A percentile compares a stretch with the other conserved stretches of the same genome.
Evolutionary conservation across 1,140 invertebrate genomes (phyloP).

Genomic region (Tetraneura akinire): DNA sequence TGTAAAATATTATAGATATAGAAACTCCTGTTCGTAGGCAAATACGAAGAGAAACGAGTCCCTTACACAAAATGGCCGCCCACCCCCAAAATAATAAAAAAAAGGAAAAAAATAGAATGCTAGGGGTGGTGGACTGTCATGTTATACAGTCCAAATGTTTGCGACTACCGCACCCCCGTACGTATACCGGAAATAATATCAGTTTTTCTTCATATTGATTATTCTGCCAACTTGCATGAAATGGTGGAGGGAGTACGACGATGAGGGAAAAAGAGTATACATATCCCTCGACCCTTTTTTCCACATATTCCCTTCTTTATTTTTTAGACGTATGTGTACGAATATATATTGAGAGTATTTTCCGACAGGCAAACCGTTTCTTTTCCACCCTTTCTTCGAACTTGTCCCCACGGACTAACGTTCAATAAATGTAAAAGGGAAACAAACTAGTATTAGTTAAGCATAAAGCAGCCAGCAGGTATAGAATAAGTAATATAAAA

Average conservation of each 20-base stretch:
- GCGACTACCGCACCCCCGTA: conserved; percentile 26
- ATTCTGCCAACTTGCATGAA: conserved; percentile 38
- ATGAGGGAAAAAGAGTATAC: conserved; percentile 18
- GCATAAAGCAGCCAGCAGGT: background rate
- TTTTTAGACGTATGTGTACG: conserved; percentile 34
- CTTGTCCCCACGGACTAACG: conserved; percentile 30
- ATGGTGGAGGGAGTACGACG: conserved; percentile 9
- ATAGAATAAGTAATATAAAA: background rate
- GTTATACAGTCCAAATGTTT: conserved; percentile 46
- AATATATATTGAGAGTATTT: conserved; percentile 42
- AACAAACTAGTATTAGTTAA: conserved; percentile 1
- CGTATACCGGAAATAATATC: conserved; percentile 47
- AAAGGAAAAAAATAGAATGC: conserved; percentile 16
- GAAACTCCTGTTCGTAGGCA: background rate
- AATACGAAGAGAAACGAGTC: conserved; percentile 7
- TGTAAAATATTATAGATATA: conserved; percentile 37
- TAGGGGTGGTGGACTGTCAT: conserved; percentile 27
- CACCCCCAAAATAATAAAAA: conserved; percentile 43
- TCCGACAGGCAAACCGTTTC: conserved; percentile 38
- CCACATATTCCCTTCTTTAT: conserved; percentile 38
- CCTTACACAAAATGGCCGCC: conserved; percentile 41
- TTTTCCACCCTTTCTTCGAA: conserved; percentile 33
- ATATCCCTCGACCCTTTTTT: conserved; percentile 44
- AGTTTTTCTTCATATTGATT: conserved; percentile 50
- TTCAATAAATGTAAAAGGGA: background rate